Percentiles rank a stretch among this genome's conserved stretches.
phyloP scores from a whole-genome alignment of 2,797 vertebrate genomes.

The Aselliscus stoliczkanus region DNA sequence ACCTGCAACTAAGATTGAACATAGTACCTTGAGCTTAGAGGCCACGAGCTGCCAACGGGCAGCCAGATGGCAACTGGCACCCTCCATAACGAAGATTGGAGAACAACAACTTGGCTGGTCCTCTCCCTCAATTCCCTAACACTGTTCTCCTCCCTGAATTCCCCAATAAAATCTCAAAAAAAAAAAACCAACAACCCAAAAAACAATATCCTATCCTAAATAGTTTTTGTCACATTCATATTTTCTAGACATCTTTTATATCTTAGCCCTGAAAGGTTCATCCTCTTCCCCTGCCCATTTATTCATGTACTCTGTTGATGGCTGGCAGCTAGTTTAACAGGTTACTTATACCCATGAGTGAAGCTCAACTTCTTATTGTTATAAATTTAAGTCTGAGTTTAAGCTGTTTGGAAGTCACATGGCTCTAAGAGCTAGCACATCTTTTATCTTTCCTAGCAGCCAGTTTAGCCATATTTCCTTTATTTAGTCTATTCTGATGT shows the following conservation, averaged over 20 bases:
- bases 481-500: not conserved
- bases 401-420: not conserved
- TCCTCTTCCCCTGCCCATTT: not conserved
- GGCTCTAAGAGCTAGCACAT: not conserved
- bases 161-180: too few relatives aligned
- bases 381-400: not conserved
- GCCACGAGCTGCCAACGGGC: too few relatives aligned
- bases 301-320: not conserved
- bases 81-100: too few relatives aligned
- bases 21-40: too few relatives aligned
- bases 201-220: not conserved
- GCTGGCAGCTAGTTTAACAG: not conserved
- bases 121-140: too few relatives aligned
- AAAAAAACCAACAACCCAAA: too few relatives aligned
- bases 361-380: not conserved
- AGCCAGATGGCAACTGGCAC: too few relatives aligned
- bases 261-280: not conserved
- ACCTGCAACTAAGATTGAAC: too few relatives aligned
- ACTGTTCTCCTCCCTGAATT: too few relatives aligned
- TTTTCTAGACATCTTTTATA: not conserved
- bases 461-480: not conserved
- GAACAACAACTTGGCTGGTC: too few relatives aligned
- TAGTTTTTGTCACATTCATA: not conserved
- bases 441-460: not conserved
- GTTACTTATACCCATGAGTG: not conserved